A percentile compares a stretch with the other conserved stretches of the same genome.
These are phyloP conservation scores for Lymantria dispar DNA, from an alignment of 2,888 invertebrate species.

Conservation along the genomic window DNA sequence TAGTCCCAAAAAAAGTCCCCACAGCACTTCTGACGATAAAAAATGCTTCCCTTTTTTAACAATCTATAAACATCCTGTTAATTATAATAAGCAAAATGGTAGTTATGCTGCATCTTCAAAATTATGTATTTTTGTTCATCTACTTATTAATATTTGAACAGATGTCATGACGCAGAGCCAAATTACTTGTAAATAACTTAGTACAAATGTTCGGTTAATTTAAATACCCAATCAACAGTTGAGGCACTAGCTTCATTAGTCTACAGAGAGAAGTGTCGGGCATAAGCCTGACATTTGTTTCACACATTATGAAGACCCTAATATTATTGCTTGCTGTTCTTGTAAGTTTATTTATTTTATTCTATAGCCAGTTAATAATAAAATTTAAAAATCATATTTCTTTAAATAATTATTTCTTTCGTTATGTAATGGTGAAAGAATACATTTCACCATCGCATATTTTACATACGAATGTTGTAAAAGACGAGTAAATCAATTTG, in stretches of 20 bases:
- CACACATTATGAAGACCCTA: neutral
- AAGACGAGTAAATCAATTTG: too few species aligned
- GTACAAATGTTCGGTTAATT: conserved; percentile 15
- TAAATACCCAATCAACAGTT: conserved; percentile 6
- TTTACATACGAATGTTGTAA: too few species aligned
- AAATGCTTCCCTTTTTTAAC: too few species aligned
- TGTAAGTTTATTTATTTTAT: neutral
- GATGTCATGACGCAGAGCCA: conserved; percentile 6
- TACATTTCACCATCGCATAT: too few species aligned
- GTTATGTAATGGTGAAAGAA: too few species aligned
- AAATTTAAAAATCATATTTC: too few species aligned
- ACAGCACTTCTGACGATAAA: too few species aligned
- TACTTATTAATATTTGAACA: conserved; percentile 8
- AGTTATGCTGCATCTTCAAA: neutral
- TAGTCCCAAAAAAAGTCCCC: too few species aligned
- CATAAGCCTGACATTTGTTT: neutral
- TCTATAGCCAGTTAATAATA: neutral
- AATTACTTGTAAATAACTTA: conserved; percentile 3
- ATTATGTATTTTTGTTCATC: neutral
- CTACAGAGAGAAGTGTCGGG: neutral
- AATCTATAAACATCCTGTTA: too few species aligned
- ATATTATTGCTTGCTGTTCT: neutral
- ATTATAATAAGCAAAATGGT: too few species aligned
- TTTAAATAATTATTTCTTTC: too few species aligned
- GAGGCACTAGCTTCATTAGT: conserved; percentile 7